Base-by-base conservation (phyloP, 2,797 vertebrate species). In the Moxostoma hubbsi region DNA sequence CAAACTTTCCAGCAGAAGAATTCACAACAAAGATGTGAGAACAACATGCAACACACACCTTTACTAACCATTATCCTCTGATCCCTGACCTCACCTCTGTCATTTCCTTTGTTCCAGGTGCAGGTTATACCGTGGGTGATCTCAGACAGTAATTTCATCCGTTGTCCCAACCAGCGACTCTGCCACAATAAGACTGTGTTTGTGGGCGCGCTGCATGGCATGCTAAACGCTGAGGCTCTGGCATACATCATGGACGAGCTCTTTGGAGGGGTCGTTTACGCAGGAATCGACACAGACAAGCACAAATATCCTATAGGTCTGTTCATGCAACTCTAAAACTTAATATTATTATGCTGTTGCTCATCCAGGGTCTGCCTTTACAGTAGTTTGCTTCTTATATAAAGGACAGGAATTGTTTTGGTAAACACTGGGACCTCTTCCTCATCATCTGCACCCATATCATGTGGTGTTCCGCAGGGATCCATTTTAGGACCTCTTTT, bases 251-350 rank as follows among this genome's bases (percentile, higher is more conserved):
- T 99, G 95, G 95, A 94, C 0, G 97, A 99, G 90, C 94, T 99
- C 5, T 99, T 99, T 0, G 97, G 96, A 75, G 98, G 96, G 0
- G 97, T 99, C 87, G 94, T 97, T 89, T 98, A 99, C 0, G 97
- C 97, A n/a, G 98, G 98, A 84, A 99, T 99, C 0, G 98, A 99
- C 93, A 99, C 98, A 0, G 98, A 99, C 95, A 99, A 98, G 95
- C 96, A 99, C 95, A 99, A 98, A 90, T 99, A 99, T 82, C 98
- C 98, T 54, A 99, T 99, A 7, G 98, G 98, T 99, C 5, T 64
- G 77, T 66, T 43, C 8, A 16, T 12, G 0, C 16, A 15, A 11
- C 15, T 50, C 46, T 59, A n/a, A 55, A 43, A 51, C 36, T 36
- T 4, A 36, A 36, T 36, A 36, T 36, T 36, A 36, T 36, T 36